phyloP scores from a whole-genome alignment of 2,113 vertebrate species.

The Nettapus auritus region DNA sequence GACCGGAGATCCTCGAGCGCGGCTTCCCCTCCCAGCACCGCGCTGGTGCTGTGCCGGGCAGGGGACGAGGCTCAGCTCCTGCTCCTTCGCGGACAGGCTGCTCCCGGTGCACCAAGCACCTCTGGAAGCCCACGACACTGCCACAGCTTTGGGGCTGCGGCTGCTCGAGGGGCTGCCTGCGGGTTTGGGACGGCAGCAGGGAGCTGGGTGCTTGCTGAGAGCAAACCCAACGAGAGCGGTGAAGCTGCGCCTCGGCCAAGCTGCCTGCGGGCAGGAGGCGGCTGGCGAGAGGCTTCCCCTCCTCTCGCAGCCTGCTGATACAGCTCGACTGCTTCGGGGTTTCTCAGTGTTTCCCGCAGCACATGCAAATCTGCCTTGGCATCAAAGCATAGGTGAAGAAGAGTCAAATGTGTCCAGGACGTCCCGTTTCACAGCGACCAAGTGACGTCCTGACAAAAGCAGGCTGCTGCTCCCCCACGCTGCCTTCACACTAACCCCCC shows the following conservation, averaged over 20 bases:
- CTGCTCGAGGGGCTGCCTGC: neutral
- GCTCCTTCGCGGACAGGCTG: no score
- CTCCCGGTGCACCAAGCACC: neutral
- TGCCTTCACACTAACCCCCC: neutral
- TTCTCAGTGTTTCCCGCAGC: neutral
- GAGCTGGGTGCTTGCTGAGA: neutral
- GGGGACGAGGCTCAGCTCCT: neutral
- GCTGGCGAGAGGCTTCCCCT: neutral
- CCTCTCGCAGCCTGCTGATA: neutral
- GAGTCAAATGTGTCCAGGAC: neutral
- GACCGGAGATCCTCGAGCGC: neutral
- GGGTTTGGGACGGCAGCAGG: no score
- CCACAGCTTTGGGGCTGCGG: neutral
- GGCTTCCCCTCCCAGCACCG: neutral
- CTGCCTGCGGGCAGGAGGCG: neutral
- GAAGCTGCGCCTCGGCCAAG: fast-evolving
- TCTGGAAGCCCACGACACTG: neutral
- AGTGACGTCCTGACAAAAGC: neutral
- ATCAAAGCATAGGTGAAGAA: neutral
- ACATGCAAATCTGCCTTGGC: fast-evolving
- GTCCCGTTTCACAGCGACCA: neutral
- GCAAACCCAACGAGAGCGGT: neutral
- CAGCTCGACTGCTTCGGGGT: neutral
- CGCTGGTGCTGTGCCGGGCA: neutral
- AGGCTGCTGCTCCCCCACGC: neutral